Conservation (phyloP, 2,888 invertebrate genomes). For the Drosophila trichaetosa region DNA sequence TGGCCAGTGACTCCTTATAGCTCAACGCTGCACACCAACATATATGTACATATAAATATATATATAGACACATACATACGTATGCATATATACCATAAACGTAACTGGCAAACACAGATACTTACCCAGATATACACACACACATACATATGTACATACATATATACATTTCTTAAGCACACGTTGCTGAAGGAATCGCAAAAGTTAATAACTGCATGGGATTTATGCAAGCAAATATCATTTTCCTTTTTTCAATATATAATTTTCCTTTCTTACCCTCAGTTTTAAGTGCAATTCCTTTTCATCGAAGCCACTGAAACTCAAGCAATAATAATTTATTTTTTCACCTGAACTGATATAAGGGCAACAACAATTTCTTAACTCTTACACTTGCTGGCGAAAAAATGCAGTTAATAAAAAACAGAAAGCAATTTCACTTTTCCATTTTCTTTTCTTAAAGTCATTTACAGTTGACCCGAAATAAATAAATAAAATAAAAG, state of each 20-base stretch:
- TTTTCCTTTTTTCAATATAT: slow-evolving; percentile 27
- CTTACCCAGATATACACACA: background rate
- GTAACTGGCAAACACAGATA: background rate
- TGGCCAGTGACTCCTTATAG: slow-evolving; percentile 28
- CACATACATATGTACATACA: too few species aligned
- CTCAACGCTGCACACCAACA: slow-evolving; percentile 10
- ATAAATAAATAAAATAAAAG: background rate
- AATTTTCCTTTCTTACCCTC: slow-evolving; percentile 25
- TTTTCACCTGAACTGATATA: background rate
- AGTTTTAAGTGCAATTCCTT: slow-evolving; percentile 59
- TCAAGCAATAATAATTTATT: slow-evolving; percentile 55
- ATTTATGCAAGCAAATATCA: slow-evolving; percentile 46
- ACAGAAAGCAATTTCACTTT: background rate
- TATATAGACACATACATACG: slow-evolving; percentile 12
- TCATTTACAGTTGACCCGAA: background rate
- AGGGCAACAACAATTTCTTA: slow-evolving; percentile 8
- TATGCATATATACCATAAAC: slow-evolving; percentile 2
- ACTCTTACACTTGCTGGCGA: background rate
- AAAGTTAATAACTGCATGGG: slow-evolving; percentile 57
- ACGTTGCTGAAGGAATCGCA: slow-evolving; percentile 26
- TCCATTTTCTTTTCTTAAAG: background rate
- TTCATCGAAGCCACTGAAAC: slow-evolving; percentile 44
- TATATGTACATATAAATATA: slow-evolving; percentile 1
- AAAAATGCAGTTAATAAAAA: background rate
- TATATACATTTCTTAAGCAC: slow-evolving; percentile 26